Evolutionary conservation across 2,888 invertebrate species (phyloP).

Genomic region (Ichneumon xanthorius): DNA sequence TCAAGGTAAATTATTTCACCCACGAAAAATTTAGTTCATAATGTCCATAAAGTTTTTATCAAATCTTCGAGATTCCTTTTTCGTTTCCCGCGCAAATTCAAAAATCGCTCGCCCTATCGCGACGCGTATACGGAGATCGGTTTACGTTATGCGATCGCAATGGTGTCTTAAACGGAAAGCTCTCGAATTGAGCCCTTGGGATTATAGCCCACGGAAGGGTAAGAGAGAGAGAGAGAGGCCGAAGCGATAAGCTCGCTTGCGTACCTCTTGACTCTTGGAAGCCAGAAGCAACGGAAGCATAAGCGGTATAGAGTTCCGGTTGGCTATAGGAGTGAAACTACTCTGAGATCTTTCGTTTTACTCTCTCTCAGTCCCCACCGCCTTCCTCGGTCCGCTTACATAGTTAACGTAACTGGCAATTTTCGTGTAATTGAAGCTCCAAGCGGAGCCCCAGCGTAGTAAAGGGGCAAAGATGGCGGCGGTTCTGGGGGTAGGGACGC

Average conservation of each 20-base stretch:
- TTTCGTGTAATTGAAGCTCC: slow-evolving; percentile 69
- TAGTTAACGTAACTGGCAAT: slow-evolving; percentile 69
- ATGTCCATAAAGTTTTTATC: too few relatives aligned
- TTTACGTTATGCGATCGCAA: slow-evolving; percentile 39
- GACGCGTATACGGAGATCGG: slow-evolving; percentile 29
- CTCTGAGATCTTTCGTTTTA: slow-evolving; percentile 34
- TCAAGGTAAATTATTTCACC: too few relatives aligned
- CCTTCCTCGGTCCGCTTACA: slow-evolving; percentile 48
- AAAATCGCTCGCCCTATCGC: not conserved
- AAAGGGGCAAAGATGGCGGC: slow-evolving; percentile 13
- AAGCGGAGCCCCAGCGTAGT: slow-evolving; percentile 45
- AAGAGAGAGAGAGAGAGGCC: slow-evolving; percentile 11
- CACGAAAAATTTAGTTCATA: too few relatives aligned
- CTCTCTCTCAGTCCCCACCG: slow-evolving; percentile 27
- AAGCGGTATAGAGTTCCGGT: slow-evolving; percentile 22
- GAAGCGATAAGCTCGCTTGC: slow-evolving; percentile 61
- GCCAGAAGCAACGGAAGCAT: slow-evolving; percentile 32
- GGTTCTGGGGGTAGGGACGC: not conserved
- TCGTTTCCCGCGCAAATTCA: too few relatives aligned
- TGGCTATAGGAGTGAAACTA: slow-evolving; percentile 41
- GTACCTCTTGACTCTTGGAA: slow-evolving; percentile 24
- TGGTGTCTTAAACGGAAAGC: slow-evolving; percentile 40
- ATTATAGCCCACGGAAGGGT: not conserved
- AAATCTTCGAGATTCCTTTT: too few relatives aligned
- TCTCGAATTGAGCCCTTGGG: slow-evolving; percentile 48